Percentiles rank a stretch among this genome's conserved stretches.
These are phyloP conservation scores for Coracopsis vasa DNA, from an alignment of 2,113 vertebrate species.

Conservation along the genomic window DNA sequence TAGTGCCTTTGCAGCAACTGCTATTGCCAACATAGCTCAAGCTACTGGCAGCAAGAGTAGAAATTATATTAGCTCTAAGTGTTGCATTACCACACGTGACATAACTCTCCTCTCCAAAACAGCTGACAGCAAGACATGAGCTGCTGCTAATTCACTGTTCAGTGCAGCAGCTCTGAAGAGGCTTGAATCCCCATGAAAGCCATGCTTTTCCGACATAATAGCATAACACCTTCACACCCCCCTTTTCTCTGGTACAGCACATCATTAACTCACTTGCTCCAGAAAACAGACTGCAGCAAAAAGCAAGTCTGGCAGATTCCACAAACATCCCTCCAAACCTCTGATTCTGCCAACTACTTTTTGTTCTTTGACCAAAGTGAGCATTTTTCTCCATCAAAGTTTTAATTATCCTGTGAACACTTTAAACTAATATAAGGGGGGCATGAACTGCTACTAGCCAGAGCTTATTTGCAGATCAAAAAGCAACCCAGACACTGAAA, in stretches of 20 bases:
- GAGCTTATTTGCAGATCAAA: neutral
- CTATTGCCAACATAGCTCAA: neutral
- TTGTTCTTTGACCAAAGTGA: neutral
- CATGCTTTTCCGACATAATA: neutral
- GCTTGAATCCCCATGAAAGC: neutral
- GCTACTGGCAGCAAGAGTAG: neutral
- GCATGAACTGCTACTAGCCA: neutral
- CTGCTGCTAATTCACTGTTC: neutral
- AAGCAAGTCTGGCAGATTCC: neutral
- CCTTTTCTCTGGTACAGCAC: neutral
- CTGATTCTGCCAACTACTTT: neutral
- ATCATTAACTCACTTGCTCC: neutral
- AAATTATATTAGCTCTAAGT: neutral
- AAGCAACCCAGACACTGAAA: neutral
- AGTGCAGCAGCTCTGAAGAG: neutral
- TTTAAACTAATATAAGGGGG: neutral
- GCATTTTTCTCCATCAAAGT: neutral
- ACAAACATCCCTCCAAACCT: neutral
- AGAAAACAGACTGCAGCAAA: neutral
- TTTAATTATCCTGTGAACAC: neutral
- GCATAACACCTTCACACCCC: fast-evolving
- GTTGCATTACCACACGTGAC: neutral
- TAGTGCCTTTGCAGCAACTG: neutral
- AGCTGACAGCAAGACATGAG: neutral
- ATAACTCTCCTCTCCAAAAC: neutral